Conservation (phyloP, 2,797 vertebrate genomes). For the Setipinna tenuifilis region DNA sequence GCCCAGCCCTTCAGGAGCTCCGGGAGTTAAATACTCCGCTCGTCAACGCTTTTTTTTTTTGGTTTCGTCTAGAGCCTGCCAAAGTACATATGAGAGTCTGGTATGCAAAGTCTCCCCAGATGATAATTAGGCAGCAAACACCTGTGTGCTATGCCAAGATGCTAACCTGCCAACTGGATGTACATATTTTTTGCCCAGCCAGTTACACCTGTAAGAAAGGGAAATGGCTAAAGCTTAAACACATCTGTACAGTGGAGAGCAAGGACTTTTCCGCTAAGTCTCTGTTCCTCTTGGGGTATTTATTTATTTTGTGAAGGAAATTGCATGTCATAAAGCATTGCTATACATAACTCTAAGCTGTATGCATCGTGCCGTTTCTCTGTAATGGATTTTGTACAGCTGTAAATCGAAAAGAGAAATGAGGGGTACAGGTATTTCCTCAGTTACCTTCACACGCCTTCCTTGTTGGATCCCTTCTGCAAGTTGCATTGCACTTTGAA, state of each 20-base stretch:
- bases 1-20: not conserved
- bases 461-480: not conserved
- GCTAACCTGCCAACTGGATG: not conserved
- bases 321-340: not conserved
- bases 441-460: not conserved
- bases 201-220: not conserved
- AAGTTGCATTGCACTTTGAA: not conserved
- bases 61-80: not conserved
- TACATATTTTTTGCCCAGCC: not conserved
- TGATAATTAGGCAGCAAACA: not conserved
- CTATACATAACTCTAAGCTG: not conserved
- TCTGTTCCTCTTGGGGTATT: not conserved
- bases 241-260: not conserved
- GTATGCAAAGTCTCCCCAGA: not conserved
- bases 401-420: not conserved
- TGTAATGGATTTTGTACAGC: not conserved
- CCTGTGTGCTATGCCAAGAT: not conserved
- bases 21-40: not conserved
- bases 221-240: not conserved
- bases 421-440: not conserved
- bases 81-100: constrained; percentile 13
- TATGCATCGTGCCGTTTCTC: not conserved
- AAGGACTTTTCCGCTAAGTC: not conserved
- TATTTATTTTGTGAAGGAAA: not conserved
- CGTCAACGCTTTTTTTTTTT: not conserved